Evolutionary conservation across 2,113 vertebrate species (phyloP).

Genomic region (Hyaena hyaena): DNA sequence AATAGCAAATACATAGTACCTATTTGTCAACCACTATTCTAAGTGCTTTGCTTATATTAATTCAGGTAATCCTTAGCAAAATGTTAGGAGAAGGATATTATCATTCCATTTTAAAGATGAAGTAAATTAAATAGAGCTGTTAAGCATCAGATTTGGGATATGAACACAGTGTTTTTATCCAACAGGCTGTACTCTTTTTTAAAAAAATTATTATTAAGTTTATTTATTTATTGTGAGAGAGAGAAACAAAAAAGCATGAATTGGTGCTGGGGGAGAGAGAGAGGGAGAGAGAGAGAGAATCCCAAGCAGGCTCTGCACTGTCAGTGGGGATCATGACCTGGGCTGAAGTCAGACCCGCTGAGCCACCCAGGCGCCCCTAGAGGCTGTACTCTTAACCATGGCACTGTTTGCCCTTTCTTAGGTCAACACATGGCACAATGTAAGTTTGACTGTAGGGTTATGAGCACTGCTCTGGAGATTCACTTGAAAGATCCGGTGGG

Average conservation of each 20-base stretch:
- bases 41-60: background rate
- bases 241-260: too few species aligned
- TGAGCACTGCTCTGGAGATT: background rate
- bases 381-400: background rate
- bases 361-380: too few species aligned
- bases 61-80: background rate
- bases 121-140: background rate
- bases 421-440: background rate
- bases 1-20: background rate
- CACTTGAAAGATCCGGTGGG: background rate
- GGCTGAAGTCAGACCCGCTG: too few species aligned
- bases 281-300: too few species aligned
- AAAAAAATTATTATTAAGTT: too few species aligned
- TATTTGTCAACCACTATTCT: background rate
- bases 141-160: background rate
- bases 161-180: background rate
- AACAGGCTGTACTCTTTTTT: background rate
- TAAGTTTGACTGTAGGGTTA: background rate
- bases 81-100: background rate
- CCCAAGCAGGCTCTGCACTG: too few species aligned
- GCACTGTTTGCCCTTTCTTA: background rate
- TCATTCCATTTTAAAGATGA: background rate
- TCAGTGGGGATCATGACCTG: too few species aligned
- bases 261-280: accelerated
- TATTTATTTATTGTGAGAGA: too few species aligned